Conservation (phyloP, 1,140 invertebrate genomes). For the Achatina immaculata region DNA sequence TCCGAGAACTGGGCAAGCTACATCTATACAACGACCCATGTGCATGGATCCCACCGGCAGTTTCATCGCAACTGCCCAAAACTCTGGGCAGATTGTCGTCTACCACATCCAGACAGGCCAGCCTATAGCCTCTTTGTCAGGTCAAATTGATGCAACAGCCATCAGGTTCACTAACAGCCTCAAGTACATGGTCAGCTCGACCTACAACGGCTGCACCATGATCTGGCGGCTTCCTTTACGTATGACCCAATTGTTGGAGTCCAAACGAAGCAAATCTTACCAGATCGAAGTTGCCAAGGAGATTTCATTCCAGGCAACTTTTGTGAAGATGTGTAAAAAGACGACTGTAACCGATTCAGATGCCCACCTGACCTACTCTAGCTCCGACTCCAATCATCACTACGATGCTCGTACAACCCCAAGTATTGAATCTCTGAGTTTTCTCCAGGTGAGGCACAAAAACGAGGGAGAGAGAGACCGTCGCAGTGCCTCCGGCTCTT, state of each 20-base stretch:
- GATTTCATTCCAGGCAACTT: background rate
- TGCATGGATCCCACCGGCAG: slow-evolving; percentile 9
- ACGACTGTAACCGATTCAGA: background rate
- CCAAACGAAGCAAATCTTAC: background rate
- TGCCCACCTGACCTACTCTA: background rate
- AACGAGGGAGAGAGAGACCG: background rate
- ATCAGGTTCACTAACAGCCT: background rate
- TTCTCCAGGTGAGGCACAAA: background rate
- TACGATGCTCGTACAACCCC: background rate
- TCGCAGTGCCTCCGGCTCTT: background rate
- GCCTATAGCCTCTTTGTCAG: background rate
- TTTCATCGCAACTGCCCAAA: slow-evolving; percentile 1
- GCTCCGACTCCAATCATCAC: background rate
- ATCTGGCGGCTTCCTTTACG: background rate
- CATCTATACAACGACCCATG: background rate
- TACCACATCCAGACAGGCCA: slow-evolving; percentile 29
- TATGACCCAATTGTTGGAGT: slow-evolving; percentile 24
- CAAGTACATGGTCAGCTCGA: slow-evolving; percentile 5
- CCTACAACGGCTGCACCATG: background rate
- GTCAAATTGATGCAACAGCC: background rate
- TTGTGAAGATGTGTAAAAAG: background rate
- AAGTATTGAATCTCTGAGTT: slow-evolving; percentile 14
- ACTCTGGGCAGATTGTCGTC: background rate
- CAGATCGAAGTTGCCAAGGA: background rate
- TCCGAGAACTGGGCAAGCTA: background rate